Base-by-base conservation (phyloP, 2,888 invertebrate genomes). In the Lithophane socia region DNA sequence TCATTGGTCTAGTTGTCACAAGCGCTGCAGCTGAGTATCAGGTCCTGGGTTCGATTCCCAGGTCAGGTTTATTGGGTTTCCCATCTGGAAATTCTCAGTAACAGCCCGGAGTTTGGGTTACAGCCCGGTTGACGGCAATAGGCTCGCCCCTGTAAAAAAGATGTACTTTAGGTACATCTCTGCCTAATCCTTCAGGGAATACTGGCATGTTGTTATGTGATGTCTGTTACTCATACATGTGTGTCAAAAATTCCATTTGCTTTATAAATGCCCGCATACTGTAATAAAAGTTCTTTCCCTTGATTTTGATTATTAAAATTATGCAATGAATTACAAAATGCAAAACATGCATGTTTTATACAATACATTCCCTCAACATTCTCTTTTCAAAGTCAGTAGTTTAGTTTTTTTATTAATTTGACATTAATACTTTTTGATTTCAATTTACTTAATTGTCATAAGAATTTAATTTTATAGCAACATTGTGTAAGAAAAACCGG, bases 361-460 rank as follows among this genome's bases (percentile, higher is more conserved):
- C 24, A 56, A 49, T 10, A 52, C 29, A 42, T 37, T 80, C 47
- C 8, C 1, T 52, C 16, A 0, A 21, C 80, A 83, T 80, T 80
- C 84, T 79, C 83, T 80, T 83, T 83, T 83, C 80, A 80, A 80
- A 80, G 80, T 79, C 80, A 70, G 8, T 24, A 18, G n/a, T 49
- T 69, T 42, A 37, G 37, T 60, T 1, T 61, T 54, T 83, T 83
- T 83, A 80, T 69, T 83, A 29, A 49, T 79, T 65, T 79, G 60
- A 78, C 65, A 80, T 69, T 10, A 54, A 56, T 9, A 52, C 13
- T 60, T 75, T 58, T 74, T 64, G 1, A 10, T 56, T 47, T 37
- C 7, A 42, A 3, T 66, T 60, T 60, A 24, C 2, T 10, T 58
- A 49, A 49, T 64, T 54, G 9, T 44, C 10, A 13, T 58, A 66